These are phyloP conservation scores for Hyperopisus bebe DNA, from an alignment of 2,113 vertebrate species.

Conservation along the genomic window DNA sequence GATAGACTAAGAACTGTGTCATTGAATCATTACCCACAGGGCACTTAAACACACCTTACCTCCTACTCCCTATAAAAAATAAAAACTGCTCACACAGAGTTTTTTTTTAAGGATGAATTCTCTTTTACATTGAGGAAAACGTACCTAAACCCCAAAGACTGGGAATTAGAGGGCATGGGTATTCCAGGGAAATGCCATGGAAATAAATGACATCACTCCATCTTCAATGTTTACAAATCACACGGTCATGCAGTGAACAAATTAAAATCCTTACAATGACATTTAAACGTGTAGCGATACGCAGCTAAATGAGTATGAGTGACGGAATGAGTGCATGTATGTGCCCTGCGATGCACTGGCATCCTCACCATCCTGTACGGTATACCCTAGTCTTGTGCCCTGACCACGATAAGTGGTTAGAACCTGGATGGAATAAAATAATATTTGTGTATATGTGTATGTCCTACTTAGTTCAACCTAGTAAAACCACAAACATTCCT, in stretches of 20 bases:
- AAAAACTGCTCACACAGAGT: not conserved
- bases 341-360: not conserved
- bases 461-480: not conserved
- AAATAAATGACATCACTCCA: not conserved
- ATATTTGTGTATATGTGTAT: not conserved
- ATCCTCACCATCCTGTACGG: not conserved
- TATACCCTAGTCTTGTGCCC: not conserved
- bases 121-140: constrained; percentile 8
- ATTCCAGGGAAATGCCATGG: not conserved
- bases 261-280: not conserved
- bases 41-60: constrained; percentile 45
- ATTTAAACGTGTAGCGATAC: not conserved
- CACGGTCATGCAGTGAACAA: not conserved
- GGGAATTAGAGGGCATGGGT: not conserved
- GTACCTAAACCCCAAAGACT: not conserved
- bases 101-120: not conserved
- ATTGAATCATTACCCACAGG: constrained; percentile 60
- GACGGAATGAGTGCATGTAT: not conserved
- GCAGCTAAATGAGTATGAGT: not conserved
- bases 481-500: not conserved
- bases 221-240: not conserved
- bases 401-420: not conserved
- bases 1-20: constrained; percentile 69
- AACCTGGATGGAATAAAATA: not conserved
- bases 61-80: constrained; percentile 27